Conservation (phyloP, 1,140 invertebrate species). For the Lamellibrachia luymesi region DNA sequence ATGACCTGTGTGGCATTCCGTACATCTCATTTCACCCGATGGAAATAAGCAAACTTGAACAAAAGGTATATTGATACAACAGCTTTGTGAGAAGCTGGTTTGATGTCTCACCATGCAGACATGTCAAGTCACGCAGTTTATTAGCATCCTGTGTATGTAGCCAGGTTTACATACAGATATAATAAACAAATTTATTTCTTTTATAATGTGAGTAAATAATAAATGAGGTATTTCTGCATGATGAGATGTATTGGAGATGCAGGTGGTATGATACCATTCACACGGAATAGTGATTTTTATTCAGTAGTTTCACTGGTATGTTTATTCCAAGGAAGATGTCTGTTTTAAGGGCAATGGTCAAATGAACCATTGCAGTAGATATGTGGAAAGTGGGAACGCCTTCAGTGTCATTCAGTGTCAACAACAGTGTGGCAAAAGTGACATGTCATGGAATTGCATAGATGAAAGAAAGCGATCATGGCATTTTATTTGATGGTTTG, state of each 20-base stretch:
- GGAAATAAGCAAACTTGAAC: not conserved
- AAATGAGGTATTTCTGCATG: not conserved
- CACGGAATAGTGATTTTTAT: not conserved
- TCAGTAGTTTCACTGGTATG: too few species aligned
- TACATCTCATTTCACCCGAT: conserved; percentile 21
- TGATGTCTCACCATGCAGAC: not conserved
- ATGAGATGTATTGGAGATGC: not conserved
- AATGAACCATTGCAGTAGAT: not conserved
- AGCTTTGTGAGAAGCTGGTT: not conserved
- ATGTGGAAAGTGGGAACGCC: not conserved
- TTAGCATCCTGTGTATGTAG: not conserved
- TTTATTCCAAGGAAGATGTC: not conserved
- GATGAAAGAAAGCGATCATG: too few species aligned
- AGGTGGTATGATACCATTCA: not conserved
- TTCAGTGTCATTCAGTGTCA: not conserved
- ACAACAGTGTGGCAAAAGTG: not conserved
- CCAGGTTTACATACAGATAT: not conserved
- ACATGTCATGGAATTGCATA: not conserved
- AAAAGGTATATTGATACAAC: not conserved
- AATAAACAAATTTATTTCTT: not conserved
- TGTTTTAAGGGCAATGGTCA: not conserved
- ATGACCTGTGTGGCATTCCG: conserved; percentile 27
- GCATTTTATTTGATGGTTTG: too few species aligned
- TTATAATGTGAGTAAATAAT: not conserved
- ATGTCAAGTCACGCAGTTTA: not conserved